phyloP scores from a whole-genome alignment of 2,888 invertebrate species.

The Macaria liturata region DNA sequence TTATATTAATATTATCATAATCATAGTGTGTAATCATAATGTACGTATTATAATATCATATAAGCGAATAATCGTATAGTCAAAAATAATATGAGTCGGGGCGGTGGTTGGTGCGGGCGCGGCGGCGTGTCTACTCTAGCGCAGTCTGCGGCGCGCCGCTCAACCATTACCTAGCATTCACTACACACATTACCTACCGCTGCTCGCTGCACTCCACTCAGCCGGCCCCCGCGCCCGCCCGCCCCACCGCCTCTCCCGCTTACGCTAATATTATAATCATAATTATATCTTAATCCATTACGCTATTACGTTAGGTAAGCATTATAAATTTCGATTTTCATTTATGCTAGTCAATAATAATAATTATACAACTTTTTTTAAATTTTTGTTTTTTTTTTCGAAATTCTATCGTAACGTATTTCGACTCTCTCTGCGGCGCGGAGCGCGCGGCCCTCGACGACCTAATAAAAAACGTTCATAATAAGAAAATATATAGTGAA shows the following conservation, averaged over 20 bases:
- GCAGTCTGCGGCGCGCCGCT: conserved; percentile 29
- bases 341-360: conserved; percentile 80
- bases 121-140: conserved; percentile 34
- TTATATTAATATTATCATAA: conserved; percentile 83
- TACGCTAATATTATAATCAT: conserved; percentile 70
- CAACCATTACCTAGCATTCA: conserved; percentile 41
- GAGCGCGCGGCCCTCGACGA: conserved; percentile 80
- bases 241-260: conserved; percentile 66
- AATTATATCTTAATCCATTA: conserved; percentile 77
- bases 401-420: conserved; percentile 82
- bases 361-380: conserved; percentile 84
- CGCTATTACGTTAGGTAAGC: conserved; percentile 83
- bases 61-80: conserved; percentile 83
- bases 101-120: conserved; percentile 65
- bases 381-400: conserved; percentile 78
- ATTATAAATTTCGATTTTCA: conserved; percentile 82
- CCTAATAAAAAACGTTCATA: conserved; percentile 85
- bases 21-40: conserved; percentile 73
- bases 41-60: conserved; percentile 80
- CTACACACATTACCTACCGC: conserved; percentile 43
- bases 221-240: conserved; percentile 60
- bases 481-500: conserved; percentile 86
- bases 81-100: conserved; percentile 80
- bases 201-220: conserved; percentile 45
- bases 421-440: conserved; percentile 79